Percentiles rank a stretch among this genome's conserved stretches.
Conservation (phyloP, 2,888 invertebrate genomes). For the Amblyteles armatorius region DNA sequence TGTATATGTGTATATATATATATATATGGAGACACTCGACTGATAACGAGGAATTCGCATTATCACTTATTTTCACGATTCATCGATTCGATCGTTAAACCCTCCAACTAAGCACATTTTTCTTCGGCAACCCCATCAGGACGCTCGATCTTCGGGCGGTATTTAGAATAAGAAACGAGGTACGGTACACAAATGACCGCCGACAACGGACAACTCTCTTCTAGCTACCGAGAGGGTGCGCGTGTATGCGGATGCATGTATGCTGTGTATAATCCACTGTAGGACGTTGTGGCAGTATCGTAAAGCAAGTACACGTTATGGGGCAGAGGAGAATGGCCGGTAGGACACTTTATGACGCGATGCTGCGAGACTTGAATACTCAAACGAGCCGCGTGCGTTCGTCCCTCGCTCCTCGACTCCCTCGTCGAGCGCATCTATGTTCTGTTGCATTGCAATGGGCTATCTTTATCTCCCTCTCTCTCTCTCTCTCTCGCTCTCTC, state of each 20-base stretch:
- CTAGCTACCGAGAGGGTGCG: not conserved
- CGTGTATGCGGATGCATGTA: not conserved
- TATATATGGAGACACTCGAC: not conserved
- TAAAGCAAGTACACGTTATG: constrained; percentile 42
- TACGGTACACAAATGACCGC: not conserved
- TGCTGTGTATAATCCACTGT: constrained; percentile 24
- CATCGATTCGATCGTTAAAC: constrained; percentile 21
- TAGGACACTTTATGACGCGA: constrained; percentile 82
- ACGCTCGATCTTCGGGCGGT: not conserved
- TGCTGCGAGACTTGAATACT: constrained; percentile 76
- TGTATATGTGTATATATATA: not conserved
- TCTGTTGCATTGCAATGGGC: constrained; percentile 35
- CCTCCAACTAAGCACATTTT: not conserved
- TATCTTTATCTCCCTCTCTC: not conserved
- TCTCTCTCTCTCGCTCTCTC: not conserved
- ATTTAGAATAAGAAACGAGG: too few relatives aligned
- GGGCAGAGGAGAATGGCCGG: constrained; percentile 72
- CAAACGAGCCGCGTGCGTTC: constrained; percentile 79
- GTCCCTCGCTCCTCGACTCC: constrained; percentile 52
- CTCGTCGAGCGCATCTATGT: not conserved
- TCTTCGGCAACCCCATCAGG: not conserved
- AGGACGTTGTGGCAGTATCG: constrained; percentile 47
- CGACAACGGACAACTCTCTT: constrained; percentile 27
- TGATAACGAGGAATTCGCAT: constrained; percentile 44
- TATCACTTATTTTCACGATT: constrained; percentile 44